Conservation (phyloP, 2,797 vertebrate species). For the Orientallactaga sibirica region DNA sequence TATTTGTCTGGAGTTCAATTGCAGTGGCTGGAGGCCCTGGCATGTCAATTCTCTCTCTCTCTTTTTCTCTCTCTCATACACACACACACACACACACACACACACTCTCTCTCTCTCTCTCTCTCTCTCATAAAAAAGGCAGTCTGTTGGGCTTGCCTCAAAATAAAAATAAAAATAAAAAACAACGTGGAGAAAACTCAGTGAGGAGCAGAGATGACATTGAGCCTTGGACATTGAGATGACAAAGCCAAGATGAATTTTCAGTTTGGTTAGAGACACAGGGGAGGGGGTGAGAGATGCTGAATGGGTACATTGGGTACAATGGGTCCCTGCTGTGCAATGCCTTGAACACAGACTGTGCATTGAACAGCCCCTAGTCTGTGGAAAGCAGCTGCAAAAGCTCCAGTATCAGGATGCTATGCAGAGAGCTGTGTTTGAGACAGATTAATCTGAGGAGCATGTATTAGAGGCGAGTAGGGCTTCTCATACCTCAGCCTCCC, state of each 20-base stretch:
- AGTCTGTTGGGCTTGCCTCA: too few relatives aligned
- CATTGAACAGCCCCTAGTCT: not conserved
- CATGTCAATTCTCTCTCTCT: too few relatives aligned
- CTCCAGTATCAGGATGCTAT: not conserved
- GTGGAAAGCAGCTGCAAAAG: not conserved
- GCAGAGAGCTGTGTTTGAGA: not conserved
- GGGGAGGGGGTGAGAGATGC: not conserved
- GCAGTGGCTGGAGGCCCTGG: too few relatives aligned
- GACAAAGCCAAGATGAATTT: not conserved
- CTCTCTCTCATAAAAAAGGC: too few relatives aligned
- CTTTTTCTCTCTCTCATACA: too few relatives aligned
- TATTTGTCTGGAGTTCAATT: too few relatives aligned
- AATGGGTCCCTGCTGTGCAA: not conserved
- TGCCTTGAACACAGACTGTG: not conserved
- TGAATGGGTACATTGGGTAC: accelerated
- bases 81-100: too few relatives aligned
- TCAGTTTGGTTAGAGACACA: not conserved
- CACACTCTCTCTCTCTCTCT: too few relatives aligned
- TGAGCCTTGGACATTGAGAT: not conserved
- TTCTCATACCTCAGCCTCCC: not conserved
- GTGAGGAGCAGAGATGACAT: not conserved
- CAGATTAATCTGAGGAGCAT: not conserved
- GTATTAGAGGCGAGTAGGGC: not conserved
- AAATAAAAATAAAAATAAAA: too few relatives aligned
- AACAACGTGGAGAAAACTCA: not conserved